Evolutionary conservation across 2,113 vertebrate species (phyloP).

Genomic region (Sylvilagus bachmani): DNA sequence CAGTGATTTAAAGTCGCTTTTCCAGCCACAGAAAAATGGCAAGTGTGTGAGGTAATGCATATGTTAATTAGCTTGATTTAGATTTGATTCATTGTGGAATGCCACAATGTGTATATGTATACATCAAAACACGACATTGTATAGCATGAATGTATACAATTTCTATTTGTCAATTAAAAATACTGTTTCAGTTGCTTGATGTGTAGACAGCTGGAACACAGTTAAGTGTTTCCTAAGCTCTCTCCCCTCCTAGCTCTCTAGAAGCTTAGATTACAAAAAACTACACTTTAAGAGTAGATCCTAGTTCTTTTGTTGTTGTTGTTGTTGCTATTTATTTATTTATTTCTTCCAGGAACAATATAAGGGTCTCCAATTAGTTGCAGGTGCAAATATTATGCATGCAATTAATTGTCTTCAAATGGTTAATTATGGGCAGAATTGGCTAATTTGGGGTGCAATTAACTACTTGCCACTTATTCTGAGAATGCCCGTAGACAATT

Average conservation of each 20-base stretch:
- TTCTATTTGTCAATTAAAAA: not conserved
- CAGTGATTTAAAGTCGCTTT: not conserved
- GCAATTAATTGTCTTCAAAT: slow-evolving; percentile 85
- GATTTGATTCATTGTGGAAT: not conserved
- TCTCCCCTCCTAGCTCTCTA: not conserved
- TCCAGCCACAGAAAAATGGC: not conserved
- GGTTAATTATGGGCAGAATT: slow-evolving; percentile 84
- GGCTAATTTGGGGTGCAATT: slow-evolving; percentile 85
- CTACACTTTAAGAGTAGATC: not conserved
- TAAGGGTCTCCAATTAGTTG: slow-evolving; percentile 80
- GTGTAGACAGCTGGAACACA: not conserved
- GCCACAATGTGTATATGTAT: not conserved
- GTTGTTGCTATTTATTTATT: slow-evolving; percentile 72
- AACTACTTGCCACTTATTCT: slow-evolving; percentile 82
- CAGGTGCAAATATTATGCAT: slow-evolving; percentile 86
- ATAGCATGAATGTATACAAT: not conserved
- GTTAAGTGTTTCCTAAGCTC: not conserved
- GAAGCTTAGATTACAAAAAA: not conserved
- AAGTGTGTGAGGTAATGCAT: not conserved
- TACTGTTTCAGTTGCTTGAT: not conserved
- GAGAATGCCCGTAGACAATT: slow-evolving; percentile 79
- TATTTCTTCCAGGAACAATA: slow-evolving; percentile 79
- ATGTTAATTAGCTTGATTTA: not conserved
- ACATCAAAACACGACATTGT: not conserved
- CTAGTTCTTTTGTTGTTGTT: slow-evolving; percentile 48